Evolutionary conservation across 2,113 vertebrate genomes (phyloP).

Genomic region (Osmerus eperlanus): DNA sequence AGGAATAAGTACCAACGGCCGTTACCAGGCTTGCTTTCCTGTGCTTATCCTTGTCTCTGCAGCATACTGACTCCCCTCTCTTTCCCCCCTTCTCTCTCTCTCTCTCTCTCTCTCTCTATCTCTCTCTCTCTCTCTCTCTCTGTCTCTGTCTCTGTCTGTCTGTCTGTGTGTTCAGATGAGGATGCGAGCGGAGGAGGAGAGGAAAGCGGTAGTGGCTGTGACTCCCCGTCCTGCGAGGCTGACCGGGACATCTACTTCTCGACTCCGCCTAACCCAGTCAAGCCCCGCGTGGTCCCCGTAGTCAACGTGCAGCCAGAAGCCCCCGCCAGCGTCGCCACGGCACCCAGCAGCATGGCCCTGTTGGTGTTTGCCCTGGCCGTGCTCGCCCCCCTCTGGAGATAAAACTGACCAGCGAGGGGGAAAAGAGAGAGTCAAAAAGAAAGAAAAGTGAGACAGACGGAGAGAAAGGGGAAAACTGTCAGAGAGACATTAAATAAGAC

Average conservation of each 20-base stretch:
- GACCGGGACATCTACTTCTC: slow-evolving; percentile 81
- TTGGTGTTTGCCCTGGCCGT: slow-evolving; percentile 58
- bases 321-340: slow-evolving; percentile 33
- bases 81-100: not conserved
- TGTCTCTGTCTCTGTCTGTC: accelerated
- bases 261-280: slow-evolving; percentile 54
- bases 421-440: slow-evolving; percentile 32
- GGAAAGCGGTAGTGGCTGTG: slow-evolving; percentile 91
- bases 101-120: not conserved
- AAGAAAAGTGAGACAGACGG: slow-evolving; percentile 11
- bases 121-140: not conserved
- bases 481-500: slow-evolving; percentile 65
- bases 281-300: slow-evolving; percentile 31
- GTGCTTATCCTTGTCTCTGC: no score
- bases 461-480: slow-evolving; percentile 61
- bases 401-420: slow-evolving; percentile 49
- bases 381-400: slow-evolving; percentile 66
- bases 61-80: no score
- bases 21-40: no score
- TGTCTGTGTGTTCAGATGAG: slow-evolving; percentile 69
- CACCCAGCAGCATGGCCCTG: slow-evolving; percentile 44
- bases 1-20: slow-evolving; percentile 28
- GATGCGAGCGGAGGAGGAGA: slow-evolving; percentile 81
- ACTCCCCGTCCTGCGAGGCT: slow-evolving; percentile 72
- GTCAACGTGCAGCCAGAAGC: not conserved